These are phyloP conservation scores for Fringilla coelebs DNA, from an alignment of 2,797 vertebrate genomes.

Conservation along the genomic window DNA sequence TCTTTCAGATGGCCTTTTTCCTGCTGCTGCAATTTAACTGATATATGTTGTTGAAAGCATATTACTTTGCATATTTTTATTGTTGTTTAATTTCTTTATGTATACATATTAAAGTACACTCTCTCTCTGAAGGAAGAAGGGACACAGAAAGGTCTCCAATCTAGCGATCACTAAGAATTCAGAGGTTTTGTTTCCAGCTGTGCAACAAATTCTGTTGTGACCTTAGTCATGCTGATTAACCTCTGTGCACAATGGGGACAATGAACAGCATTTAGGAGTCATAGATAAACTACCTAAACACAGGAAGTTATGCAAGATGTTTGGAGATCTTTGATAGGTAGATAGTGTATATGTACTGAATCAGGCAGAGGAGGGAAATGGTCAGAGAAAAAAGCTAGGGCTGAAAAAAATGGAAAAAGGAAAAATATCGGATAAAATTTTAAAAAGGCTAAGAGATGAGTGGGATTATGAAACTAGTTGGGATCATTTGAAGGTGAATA, in stretches of 20 bases:
- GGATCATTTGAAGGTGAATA: not conserved
- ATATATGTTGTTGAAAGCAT: not conserved
- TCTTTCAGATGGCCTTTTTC: slow-evolving; percentile 68
- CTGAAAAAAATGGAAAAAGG: not conserved
- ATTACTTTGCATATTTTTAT: slow-evolving; percentile 51
- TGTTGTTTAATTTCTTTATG: not conserved
- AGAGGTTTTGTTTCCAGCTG: not conserved
- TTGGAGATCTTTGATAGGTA: not conserved
- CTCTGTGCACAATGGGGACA: not conserved
- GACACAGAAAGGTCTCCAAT: not conserved
- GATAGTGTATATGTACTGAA: not conserved
- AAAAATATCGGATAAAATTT: not conserved
- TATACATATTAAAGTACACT: not conserved
- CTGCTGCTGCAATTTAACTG: slow-evolving; percentile 48
- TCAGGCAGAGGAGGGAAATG: not conserved
- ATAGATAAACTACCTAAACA: not conserved
- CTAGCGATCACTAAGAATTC: not conserved
- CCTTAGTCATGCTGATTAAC: not conserved
- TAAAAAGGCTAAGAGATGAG: not conserved
- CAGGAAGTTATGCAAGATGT: not conserved
- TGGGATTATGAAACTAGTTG: not conserved
- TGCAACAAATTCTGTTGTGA: not conserved
- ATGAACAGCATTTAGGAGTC: not conserved
- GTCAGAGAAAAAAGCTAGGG: not conserved
- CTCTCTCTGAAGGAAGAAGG: not conserved